A percentile compares a stretch with the other conserved stretches of the same genome.
Evolutionary conservation across 1,140 invertebrate genomes (phyloP).

Genomic region (Drosophila tani): DNA sequence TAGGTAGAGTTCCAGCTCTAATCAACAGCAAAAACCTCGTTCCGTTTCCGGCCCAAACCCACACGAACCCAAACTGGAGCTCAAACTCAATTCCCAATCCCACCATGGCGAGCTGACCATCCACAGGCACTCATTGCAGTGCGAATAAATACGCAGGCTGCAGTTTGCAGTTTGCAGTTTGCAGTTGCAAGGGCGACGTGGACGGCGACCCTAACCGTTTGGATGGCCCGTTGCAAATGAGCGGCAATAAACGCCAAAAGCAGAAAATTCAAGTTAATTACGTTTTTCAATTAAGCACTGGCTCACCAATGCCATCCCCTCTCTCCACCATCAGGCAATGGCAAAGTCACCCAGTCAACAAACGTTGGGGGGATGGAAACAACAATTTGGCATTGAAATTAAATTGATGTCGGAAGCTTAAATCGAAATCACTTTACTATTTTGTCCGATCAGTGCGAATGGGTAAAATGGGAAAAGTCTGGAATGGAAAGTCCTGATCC

Average conservation of each 20-base stretch:
- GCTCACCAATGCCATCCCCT: slow-evolving; percentile 27
- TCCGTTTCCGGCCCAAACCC: background rate
- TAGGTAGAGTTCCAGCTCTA: slow-evolving; percentile 6
- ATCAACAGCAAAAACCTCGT: slow-evolving; percentile 41
- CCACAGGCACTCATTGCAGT: slow-evolving; percentile 32
- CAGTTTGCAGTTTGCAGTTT: slow-evolving; percentile 7
- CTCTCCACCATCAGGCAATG: slow-evolving; percentile 2
- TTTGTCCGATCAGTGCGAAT: slow-evolving; percentile 19
- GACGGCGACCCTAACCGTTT: slow-evolving; percentile 44
- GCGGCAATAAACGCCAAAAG: slow-evolving; percentile 81
- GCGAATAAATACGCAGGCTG: slow-evolving; percentile 69
- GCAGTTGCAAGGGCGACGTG: slow-evolving; percentile 38
- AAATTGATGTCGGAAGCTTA: slow-evolving; percentile 53
- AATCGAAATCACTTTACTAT: slow-evolving; percentile 46
- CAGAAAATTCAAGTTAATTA: slow-evolving; percentile 83
- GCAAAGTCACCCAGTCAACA: slow-evolving; percentile 43
- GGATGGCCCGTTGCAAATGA: slow-evolving; percentile 72
- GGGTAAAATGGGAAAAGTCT: background rate
- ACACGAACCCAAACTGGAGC: slow-evolving; percentile 10
- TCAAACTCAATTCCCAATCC: slow-evolving; percentile 47
- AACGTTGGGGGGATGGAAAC: slow-evolving; percentile 28
- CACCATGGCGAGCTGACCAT: slow-evolving; percentile 26
- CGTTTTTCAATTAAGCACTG: slow-evolving; percentile 80
- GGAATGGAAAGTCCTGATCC: background rate
- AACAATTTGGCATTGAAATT: slow-evolving; percentile 71